These are phyloP conservation scores for Slavum lentiscoides DNA, from an alignment of 2,888 invertebrate species.

Conservation along the genomic window DNA sequence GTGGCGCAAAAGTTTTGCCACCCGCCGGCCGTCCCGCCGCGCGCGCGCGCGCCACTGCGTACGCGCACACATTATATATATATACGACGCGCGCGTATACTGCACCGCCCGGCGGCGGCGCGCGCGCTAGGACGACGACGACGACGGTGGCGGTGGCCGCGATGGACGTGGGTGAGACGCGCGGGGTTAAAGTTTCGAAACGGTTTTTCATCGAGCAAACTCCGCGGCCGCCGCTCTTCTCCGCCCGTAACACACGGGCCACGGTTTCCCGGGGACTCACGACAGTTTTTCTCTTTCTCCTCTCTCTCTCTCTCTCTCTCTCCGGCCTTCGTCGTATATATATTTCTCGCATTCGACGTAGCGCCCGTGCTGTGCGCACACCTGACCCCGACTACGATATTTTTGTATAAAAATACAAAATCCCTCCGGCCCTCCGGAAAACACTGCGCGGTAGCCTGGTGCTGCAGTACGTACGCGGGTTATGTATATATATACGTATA, in stretches of 20 bases:
- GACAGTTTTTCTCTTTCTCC: conserved; percentile 43
- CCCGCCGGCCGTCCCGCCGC: conserved; percentile 33
- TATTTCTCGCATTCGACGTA: not conserved
- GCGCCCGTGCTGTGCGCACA: too few relatives aligned
- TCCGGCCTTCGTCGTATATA: too few relatives aligned
- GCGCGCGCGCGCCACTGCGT: not conserved
- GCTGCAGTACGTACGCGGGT: too few relatives aligned
- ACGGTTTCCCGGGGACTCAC: conserved; percentile 45
- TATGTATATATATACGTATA: too few relatives aligned
- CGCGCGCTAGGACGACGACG: too few relatives aligned
- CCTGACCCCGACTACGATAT: too few relatives aligned
- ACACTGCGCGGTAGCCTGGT: too few relatives aligned
- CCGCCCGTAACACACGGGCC: not conserved
- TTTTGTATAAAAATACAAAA: too few relatives aligned
- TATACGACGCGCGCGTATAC: not conserved
- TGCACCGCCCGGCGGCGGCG: not conserved
- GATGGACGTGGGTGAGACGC: not conserved
- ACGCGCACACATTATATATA: not conserved
- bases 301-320: not conserved
- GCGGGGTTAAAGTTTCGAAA: conserved; percentile 49
- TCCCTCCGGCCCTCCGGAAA: too few relatives aligned
- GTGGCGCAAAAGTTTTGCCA: conserved; percentile 51
- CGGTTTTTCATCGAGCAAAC: conserved; percentile 54
- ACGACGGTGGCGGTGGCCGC: too few relatives aligned
- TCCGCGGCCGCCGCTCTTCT: not conserved